Evolutionary conservation across 2,888 invertebrate genomes (phyloP), one percentile per base, ranked within the genome.

Genomic region (Meliscaeva auricollis): DNA sequence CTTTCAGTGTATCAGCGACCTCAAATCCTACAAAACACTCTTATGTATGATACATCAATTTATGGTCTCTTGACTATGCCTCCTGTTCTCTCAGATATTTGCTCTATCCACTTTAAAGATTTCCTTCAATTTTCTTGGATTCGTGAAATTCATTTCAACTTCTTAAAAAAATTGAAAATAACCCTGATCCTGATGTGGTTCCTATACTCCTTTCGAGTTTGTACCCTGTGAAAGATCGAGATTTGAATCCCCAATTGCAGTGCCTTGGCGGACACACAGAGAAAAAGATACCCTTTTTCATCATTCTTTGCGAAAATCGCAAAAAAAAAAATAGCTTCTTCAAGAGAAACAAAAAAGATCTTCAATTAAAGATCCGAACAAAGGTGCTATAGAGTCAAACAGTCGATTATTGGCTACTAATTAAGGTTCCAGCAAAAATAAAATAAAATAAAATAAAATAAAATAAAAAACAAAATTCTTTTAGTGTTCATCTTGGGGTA

Each of bases 341-440:
- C 9, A 9, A 4, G 26, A 17, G 41, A 11, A 44, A 64, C 1
- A 70, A 44, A 2, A 41, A 17, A 80, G 70, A 80, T 72, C 60
- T 72, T 72, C 75, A 68, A 84, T 84, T 75, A 84, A 70, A 22
- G 70, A 75, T 84, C 70, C n/a, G 52, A 46, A 38, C 6, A 70
- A 72, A 80, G 79, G 75, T 84, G 84, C 75, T 84, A 50, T 84
- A 50, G 70, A 50, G 70, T 20, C 70, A 50, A 84, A 68, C 83
- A 75, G 56, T 60, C 75, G 58, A 84, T 84, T 84, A 84, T 84
- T 76, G 70, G 80, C 66, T 66, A 80, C 84, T 84, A 84, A 84
- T 84, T 80, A 80, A 80, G 58, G 84, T n/a, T 82, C 66, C 30
- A 17, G 13, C n/a, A 48, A 44, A n/a, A 48, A 38, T 8, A 38